Evolutionary conservation across 1,140 invertebrate species (phyloP).

Genomic region (Rhagoletis zephyria): DNA sequence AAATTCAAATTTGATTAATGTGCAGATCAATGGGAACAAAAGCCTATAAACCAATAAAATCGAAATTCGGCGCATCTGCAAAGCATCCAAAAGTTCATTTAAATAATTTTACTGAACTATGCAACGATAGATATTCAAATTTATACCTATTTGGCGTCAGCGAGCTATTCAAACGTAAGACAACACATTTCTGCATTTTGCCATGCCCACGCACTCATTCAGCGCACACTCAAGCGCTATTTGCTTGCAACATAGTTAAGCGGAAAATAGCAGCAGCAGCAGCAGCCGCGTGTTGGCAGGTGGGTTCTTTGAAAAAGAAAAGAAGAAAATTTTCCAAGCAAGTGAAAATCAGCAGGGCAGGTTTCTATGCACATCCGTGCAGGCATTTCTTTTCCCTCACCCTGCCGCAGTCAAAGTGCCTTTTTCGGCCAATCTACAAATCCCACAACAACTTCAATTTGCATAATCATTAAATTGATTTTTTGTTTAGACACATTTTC

Average conservation of each 20-base stretch:
- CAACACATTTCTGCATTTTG: neutral
- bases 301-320: neutral
- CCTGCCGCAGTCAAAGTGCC: neutral
- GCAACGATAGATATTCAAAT: neutral
- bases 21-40: neutral
- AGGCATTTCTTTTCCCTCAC: neutral
- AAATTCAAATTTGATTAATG: neutral
- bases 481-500: neutral
- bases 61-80: neutral
- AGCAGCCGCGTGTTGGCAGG: neutral
- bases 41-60: slow-evolving; percentile 13
- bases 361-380: neutral
- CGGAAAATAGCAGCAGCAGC: too few relatives aligned
- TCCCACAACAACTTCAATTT: neutral
- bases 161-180: neutral
- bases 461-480: slow-evolving; percentile 35
- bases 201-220: neutral
- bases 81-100: neutral
- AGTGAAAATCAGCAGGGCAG: neutral
- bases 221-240: neutral
- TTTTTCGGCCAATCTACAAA: neutral
- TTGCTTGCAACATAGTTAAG: too few relatives aligned
- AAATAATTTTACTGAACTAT: too few relatives aligned
- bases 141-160: neutral
- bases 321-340: neutral